Percentiles rank a stretch among this genome's conserved stretches.
Evolutionary conservation across 2,888 invertebrate species (phyloP).

Genomic region (Eristalis tenax): DNA sequence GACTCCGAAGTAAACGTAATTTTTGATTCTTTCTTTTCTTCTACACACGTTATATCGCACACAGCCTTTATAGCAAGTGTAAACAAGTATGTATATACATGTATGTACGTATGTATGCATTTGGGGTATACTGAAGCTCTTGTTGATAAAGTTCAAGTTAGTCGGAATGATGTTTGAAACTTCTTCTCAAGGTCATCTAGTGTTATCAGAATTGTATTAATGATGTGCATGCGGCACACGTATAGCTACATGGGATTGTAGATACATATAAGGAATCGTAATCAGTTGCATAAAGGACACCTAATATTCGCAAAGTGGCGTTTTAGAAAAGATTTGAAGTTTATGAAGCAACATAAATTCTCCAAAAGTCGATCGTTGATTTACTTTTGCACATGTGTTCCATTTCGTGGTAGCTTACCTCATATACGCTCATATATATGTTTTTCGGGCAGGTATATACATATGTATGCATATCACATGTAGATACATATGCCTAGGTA

Average conservation of each 20-base stretch:
- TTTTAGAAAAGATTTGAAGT: too few species aligned
- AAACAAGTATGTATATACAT: background rate
- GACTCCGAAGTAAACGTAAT: background rate
- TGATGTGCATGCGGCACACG: background rate
- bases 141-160: background rate
- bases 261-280: background rate
- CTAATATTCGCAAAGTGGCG: background rate
- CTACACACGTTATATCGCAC: background rate
- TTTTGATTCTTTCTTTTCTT: background rate
- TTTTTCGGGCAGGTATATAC: too few species aligned
- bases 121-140: background rate
- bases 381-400: too few species aligned
- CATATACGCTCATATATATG: too few species aligned
- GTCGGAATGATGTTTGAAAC: background rate
- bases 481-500: too few species aligned
- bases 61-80: background rate
- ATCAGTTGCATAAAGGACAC: background rate
- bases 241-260: background rate
- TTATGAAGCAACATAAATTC: too few species aligned
- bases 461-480: too few species aligned
- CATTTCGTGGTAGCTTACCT: too few species aligned
- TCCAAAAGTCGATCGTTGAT: too few species aligned
- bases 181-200: constrained; percentile 16
- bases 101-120: background rate
- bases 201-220: background rate